A percentile compares a stretch with the other conserved stretches of the same genome.
phyloP scores from a whole-genome alignment of 2,888 invertebrate species.

The Nudaria mundana region DNA sequence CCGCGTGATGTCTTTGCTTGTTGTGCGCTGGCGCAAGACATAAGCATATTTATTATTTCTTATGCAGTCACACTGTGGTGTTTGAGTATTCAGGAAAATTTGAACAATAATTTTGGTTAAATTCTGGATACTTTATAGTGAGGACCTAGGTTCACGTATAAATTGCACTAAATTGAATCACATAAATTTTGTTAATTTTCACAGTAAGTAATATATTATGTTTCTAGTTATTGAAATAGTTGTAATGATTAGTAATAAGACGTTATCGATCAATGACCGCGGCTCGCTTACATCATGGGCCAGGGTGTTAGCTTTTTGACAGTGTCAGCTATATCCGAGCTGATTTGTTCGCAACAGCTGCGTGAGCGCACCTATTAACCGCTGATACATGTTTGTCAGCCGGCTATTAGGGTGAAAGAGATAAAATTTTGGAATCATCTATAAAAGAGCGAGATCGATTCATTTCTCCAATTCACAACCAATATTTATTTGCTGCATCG shows the following conservation, averaged over 20 bases:
- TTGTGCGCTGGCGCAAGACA: slow-evolving; percentile 35
- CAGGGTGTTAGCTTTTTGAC: slow-evolving; percentile 73
- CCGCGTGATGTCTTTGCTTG: slow-evolving; percentile 67
- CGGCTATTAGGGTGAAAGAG: slow-evolving; percentile 80
- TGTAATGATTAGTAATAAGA: slow-evolving; percentile 6
- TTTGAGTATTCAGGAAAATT: too few relatives aligned
- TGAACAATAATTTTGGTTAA: too few relatives aligned
- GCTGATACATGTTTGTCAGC: slow-evolving; percentile 81
- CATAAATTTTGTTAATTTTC: too few relatives aligned
- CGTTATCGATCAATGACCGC: slow-evolving; percentile 32
- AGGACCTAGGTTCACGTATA: too few relatives aligned
- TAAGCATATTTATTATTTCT: too few relatives aligned
- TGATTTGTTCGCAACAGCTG: slow-evolving; percentile 81
- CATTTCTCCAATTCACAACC: slow-evolving; percentile 71
- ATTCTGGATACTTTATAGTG: too few relatives aligned
- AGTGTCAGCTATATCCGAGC: slow-evolving; percentile 79
- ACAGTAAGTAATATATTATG: too few relatives aligned
- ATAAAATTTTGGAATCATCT: slow-evolving; percentile 69
- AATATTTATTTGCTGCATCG: slow-evolving; percentile 76
- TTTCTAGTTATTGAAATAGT: too few relatives aligned
- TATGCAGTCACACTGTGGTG: too few relatives aligned
- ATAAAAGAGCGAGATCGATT: slow-evolving; percentile 75
- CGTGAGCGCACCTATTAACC: slow-evolving; percentile 80
- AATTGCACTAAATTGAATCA: too few relatives aligned
- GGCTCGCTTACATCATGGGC: slow-evolving; percentile 42